phyloP scores from a whole-genome alignment of 2,888 invertebrate species.

The Drosophila kuntzei region DNA sequence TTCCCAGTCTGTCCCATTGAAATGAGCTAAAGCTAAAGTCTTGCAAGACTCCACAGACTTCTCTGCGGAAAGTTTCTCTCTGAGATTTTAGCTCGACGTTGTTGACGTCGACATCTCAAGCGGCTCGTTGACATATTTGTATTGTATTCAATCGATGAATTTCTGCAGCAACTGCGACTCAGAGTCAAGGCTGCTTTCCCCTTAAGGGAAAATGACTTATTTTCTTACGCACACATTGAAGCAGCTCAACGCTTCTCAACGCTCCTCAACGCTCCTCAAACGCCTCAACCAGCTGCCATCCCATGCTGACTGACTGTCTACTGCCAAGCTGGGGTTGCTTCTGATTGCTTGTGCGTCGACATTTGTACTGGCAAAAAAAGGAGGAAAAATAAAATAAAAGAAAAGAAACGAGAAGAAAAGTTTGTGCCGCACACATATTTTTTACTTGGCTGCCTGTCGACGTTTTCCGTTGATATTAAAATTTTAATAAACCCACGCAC shows the following conservation, averaged over 20 bases:
- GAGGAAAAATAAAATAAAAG: conserved; percentile 11
- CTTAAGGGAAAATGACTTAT: conserved; percentile 82
- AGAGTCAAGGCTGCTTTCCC: conserved; percentile 48
- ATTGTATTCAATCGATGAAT: conserved; percentile 82
- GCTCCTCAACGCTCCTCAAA: conserved; percentile 25
- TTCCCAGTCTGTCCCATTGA: conserved; percentile 43
- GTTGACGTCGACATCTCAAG: conserved; percentile 77
- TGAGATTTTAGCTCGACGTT: conserved; percentile 66
- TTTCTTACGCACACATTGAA: conserved; percentile 80
- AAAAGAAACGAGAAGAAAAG: conserved; percentile 27
- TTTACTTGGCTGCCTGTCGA: conserved; percentile 78
- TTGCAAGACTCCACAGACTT: conserved; percentile 3
- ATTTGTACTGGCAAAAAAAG: conserved; percentile 54
- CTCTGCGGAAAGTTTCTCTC: conserved; percentile 50
- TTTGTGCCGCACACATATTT: conserved; percentile 77
- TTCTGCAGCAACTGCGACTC: conserved; percentile 59
- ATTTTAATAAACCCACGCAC: conserved; percentile 79
- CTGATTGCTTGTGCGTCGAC: conserved; percentile 75
- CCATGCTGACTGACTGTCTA: conserved; percentile 1
- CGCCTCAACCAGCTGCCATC: conserved; percentile 29
- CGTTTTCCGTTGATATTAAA: conserved; percentile 78
- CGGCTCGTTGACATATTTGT: conserved; percentile 82
- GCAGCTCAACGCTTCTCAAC: conserved; percentile 54
- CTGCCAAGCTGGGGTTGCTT: conserved; percentile 50
- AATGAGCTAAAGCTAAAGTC: conserved; percentile 63